Conservation (phyloP, 2,113 vertebrate genomes). For the Chaetodon trifascialis region DNA sequence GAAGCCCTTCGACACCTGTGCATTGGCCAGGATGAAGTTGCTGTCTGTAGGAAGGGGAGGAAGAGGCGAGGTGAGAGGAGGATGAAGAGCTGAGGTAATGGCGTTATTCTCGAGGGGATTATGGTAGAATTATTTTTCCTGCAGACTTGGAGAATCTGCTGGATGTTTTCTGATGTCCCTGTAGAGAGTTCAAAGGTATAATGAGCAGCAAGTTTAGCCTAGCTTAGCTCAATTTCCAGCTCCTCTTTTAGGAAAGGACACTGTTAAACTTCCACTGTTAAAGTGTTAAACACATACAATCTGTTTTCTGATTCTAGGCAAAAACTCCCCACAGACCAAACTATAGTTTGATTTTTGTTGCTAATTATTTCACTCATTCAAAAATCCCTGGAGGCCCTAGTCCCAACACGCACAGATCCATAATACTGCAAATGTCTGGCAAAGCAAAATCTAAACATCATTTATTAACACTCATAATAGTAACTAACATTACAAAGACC, state of each 20-base stretch:
- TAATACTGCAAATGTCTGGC: neutral
- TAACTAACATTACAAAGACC: neutral
- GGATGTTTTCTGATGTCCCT: slow-evolving; percentile 14
- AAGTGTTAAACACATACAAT: neutral
- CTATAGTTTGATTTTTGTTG: neutral
- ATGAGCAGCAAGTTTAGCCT: neutral
- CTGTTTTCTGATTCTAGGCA: slow-evolving; percentile 9
- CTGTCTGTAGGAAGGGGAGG: slow-evolving; percentile 87
- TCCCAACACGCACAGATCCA: neutral
- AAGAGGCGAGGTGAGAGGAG: neutral
- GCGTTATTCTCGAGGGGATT: neutral
- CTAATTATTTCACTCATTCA: neutral
- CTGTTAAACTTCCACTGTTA: slow-evolving; percentile 13
- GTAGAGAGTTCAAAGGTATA: slow-evolving; percentile 17
- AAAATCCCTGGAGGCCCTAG: neutral
- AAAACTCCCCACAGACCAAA: slow-evolving; percentile 1
- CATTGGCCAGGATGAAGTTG: slow-evolving; percentile 99
- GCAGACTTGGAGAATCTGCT: neutral
- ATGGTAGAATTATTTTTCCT: neutral
- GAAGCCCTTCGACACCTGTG: slow-evolving; percentile 96
- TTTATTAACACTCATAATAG: neutral
- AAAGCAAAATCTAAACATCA: slow-evolving; percentile 14
- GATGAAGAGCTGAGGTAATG: neutral
- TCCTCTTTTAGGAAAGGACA: neutral
- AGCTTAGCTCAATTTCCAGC: slow-evolving; percentile 1